Conservation (phyloP, 2,797 vertebrate species). For the Darevskia mixta region DNA sequence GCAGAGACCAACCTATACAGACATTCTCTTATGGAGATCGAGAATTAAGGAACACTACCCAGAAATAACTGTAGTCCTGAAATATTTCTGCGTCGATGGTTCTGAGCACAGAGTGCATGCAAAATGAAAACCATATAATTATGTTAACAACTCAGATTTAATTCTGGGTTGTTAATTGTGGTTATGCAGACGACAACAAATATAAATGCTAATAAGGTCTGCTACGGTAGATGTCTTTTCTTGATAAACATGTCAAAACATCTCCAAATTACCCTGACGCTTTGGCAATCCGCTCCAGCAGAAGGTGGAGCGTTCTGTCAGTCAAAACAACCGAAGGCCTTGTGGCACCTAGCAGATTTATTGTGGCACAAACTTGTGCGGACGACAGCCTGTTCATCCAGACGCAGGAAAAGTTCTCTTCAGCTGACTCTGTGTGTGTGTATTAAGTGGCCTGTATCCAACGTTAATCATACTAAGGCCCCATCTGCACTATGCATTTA, state of each 20-base stretch:
- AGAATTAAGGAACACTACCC: conserved; percentile 15
- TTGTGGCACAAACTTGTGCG: not conserved
- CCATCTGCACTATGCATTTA: not conserved
- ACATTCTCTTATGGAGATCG: not conserved
- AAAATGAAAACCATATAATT: conserved; percentile 49
- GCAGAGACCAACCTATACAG: no score
- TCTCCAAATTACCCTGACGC: conserved; percentile 63
- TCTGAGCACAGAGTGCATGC: conserved; percentile 28
- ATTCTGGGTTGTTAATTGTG: conserved; percentile 63
- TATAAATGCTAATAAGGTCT: conserved; percentile 74
- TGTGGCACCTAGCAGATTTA: not conserved
- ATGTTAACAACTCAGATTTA: conserved; percentile 59
- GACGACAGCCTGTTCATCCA: not conserved
- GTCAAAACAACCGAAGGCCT: conserved; percentile 64
- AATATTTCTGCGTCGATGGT: not conserved
- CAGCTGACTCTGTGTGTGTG: no score
- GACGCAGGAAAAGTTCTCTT: not conserved
- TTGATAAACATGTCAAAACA: conserved; percentile 75
- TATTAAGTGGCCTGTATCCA: no score
- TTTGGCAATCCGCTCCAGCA: conserved; percentile 60
- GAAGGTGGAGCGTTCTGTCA: conserved; percentile 57
- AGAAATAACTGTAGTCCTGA: conserved; percentile 29
- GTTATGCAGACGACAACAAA: conserved; percentile 73
- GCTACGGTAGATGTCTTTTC: conserved; percentile 73
- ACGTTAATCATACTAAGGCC: not conserved